Conservation (phyloP, 2,797 vertebrate genomes). For the Leptatherina wallacei region DNA sequence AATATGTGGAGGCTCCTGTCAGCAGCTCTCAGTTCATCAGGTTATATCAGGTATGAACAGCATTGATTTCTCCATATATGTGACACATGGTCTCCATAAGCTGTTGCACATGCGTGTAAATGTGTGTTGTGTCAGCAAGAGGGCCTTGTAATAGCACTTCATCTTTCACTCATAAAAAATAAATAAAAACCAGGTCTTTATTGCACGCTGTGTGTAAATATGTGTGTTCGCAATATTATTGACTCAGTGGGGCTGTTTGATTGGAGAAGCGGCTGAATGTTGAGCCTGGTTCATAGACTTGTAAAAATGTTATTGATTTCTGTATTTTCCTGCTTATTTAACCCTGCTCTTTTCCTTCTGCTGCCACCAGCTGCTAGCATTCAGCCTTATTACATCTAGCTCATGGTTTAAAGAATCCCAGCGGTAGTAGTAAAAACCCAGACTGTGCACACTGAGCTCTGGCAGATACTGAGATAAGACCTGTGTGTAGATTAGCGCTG, state of each 20-base stretch:
- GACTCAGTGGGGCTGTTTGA: slow-evolving; percentile 21
- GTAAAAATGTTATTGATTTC: slow-evolving; percentile 37
- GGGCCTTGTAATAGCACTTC: background rate
- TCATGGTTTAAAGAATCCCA: background rate
- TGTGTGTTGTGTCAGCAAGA: slow-evolving; percentile 37
- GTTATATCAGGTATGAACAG: slow-evolving; percentile 9
- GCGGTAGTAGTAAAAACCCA: background rate
- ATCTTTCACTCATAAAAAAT: background rate
- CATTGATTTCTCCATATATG: no score
- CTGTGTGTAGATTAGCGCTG: background rate
- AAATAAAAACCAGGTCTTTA: background rate
- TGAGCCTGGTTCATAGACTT: slow-evolving; percentile 12
- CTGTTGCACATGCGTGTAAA: slow-evolving; percentile 2
- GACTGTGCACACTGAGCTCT: background rate
- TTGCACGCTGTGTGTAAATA: slow-evolving; percentile 6
- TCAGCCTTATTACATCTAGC: background rate
- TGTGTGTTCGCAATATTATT: slow-evolving; percentile 2
- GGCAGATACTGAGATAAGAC: background rate
- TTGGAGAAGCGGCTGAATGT: slow-evolving; percentile 11
- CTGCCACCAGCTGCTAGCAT: background rate
- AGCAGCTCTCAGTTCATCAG: slow-evolving; percentile 5
- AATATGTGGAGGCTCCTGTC: no score
- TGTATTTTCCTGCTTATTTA: slow-evolving; percentile 3
- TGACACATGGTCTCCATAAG: background rate
- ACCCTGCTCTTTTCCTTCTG: background rate